Evolutionary conservation across 1,140 invertebrate species (phyloP), one percentile per base, ranked within the genome.

Genomic region (Trachelipus rathkii): DNA sequence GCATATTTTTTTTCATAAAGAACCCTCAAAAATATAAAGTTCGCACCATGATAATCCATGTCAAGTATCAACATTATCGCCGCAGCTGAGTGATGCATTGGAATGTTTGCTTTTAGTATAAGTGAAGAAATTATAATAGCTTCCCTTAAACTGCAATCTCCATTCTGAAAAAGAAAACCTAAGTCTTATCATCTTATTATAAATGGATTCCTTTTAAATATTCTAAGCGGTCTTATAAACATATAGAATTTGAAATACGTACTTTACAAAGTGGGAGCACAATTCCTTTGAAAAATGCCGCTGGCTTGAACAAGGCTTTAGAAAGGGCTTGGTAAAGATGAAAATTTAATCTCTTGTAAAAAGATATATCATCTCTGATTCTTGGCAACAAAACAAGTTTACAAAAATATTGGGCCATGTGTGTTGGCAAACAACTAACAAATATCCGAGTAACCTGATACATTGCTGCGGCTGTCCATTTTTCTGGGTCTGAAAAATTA

Each of bases 1-100:
- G 97, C 95, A 88, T 99, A 99, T 85, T 98, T 98, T 85, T 99
- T 99, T 83, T 99, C 96, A 75, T 99, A 90, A 72, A 99, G 90
- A 83, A 96, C 93, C 69, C 95, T 88, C 43, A 99, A 87, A 83
- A 99, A 97, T 82, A 99, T 95, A 71, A 95, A 97, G 85, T 93
- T 98, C 0, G 96, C 95, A n/a, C 97, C 96, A 71, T 90, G 94
- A 83, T 99, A 99, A 79, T 94, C 93, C 95, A 99, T 87, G 98
- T 95, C 44, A 96, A 95, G 77, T 87, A 95, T 96, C 0, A 97
- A 84, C 81, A 99, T 90, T 24, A 96, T 95, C 15, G 97, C 96
- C 15, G 97, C 96, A 71, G 94, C 93, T 0, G 96, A 97, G 85
- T 99, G 96, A n/a, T 98, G 87, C 72, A 98, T 91, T 4, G 97